Conservation (phyloP, 1,140 invertebrate genomes). For the Trichogramma pretiosum region DNA sequence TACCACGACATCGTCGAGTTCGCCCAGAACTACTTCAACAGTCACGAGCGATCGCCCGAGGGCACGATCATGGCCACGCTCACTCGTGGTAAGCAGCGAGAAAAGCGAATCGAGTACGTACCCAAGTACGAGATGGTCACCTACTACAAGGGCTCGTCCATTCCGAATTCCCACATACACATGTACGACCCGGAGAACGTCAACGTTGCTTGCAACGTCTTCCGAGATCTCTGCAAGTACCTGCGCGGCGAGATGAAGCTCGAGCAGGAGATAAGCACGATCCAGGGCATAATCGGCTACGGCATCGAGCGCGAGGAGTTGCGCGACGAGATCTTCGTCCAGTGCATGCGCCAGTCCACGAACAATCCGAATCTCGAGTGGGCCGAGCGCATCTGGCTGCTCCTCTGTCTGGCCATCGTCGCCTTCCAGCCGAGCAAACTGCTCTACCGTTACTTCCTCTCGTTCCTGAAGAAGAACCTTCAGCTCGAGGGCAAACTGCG, state of each 20-base stretch:
- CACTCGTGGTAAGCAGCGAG: constrained; percentile 64
- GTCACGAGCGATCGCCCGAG: constrained; percentile 75
- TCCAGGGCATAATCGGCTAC: constrained; percentile 76
- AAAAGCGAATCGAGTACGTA: constrained; percentile 67
- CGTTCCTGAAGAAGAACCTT: constrained; percentile 67
- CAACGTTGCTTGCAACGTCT: constrained; percentile 75
- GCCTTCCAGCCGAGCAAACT: constrained; percentile 87
- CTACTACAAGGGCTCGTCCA: constrained; percentile 77
- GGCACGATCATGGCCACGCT: constrained; percentile 84
- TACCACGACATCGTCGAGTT: constrained; percentile 85
- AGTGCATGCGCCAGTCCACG: constrained; percentile 73
- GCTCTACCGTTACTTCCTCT: constrained; percentile 66
- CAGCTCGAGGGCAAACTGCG: constrained; percentile 60
- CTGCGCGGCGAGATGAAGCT: constrained; percentile 74
- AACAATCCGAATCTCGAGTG: constrained; percentile 77
- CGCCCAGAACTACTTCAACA: constrained; percentile 88
- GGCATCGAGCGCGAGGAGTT: constrained; percentile 83
- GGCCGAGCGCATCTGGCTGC: constrained; percentile 75
- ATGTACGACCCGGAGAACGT: constrained; percentile 93
- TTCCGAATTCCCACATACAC: constrained; percentile 89
- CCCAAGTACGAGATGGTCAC: constrained; percentile 89
- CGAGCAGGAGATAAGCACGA: constrained; percentile 71
- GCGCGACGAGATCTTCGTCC: constrained; percentile 81
- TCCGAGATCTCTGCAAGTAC: constrained; percentile 78
- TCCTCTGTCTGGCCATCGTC: constrained; percentile 81